Conservation (phyloP, 2,888 invertebrate species). For the Lutraria lutraria region DNA sequence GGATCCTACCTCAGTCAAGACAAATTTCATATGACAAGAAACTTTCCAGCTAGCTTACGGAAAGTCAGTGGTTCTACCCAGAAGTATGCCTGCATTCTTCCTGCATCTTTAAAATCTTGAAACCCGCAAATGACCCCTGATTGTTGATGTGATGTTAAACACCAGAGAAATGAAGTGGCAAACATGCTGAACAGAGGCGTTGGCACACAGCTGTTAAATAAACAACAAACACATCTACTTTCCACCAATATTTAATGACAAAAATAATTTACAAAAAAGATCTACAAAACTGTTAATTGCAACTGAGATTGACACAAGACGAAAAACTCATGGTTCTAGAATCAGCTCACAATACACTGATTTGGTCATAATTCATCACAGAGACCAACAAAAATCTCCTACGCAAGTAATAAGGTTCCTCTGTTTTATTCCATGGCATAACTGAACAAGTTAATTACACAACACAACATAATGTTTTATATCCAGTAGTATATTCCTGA, state of each 20-base stretch:
- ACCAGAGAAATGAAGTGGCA: too few relatives aligned
- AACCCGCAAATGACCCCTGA: too few relatives aligned
- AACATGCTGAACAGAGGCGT: too few relatives aligned
- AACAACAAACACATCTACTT: background rate
- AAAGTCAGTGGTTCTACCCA: too few relatives aligned
- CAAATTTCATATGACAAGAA: too few relatives aligned
- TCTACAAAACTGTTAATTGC: constrained; percentile 51
- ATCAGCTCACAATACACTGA: constrained; percentile 21
- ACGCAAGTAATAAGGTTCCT: background rate
- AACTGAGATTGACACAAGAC: constrained; percentile 38
- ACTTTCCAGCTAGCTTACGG: too few relatives aligned
- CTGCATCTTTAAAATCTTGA: too few relatives aligned
- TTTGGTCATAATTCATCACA: constrained; percentile 33
- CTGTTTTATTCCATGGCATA: background rate
- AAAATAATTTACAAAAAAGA: constrained; percentile 67
- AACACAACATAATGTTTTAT: background rate
- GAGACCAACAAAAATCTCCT: background rate
- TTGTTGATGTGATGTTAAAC: too few relatives aligned
- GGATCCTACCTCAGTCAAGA: too few relatives aligned
- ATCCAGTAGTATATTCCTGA: background rate
- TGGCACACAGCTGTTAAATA: background rate
- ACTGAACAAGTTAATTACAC: constrained; percentile 7
- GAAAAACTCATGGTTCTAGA: background rate
- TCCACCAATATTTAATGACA: constrained; percentile 62
- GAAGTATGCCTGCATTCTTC: too few relatives aligned